These are phyloP conservation scores for Lagopus muta DNA, from an alignment of 2,113 vertebrate genomes.

Conservation along the genomic window DNA sequence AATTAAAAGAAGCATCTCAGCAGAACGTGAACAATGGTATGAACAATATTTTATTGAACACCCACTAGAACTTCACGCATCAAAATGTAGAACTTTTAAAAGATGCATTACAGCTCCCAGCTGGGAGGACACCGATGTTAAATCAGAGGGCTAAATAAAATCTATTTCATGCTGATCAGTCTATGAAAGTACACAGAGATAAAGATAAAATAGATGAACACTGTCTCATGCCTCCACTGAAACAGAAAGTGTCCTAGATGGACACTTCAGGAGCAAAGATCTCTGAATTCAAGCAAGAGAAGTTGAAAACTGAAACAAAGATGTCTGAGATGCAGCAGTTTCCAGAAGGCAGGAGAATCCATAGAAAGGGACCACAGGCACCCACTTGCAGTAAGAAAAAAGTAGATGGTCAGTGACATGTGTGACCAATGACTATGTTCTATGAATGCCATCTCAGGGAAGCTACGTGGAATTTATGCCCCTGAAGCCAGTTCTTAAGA, in stretches of 20 bases:
- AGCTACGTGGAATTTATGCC: not conserved
- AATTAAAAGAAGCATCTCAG: conserved; percentile 40
- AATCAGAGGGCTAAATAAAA: not conserved
- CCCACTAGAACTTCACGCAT: not conserved
- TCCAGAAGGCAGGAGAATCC: not conserved
- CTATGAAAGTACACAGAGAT: not conserved
- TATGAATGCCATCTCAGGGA: not conserved
- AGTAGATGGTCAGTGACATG: not conserved
- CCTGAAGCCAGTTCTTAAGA: not conserved
- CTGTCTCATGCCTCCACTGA: not conserved
- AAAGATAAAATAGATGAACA: not conserved
- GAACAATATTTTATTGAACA: not conserved
- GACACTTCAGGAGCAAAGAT: not conserved
- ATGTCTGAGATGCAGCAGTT: not conserved
- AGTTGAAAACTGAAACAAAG: not conserved
- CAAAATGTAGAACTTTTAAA: not conserved
- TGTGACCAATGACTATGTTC: not conserved
- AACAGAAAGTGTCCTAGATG: no score
- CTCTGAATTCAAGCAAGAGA: not conserved
- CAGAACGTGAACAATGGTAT: not conserved
- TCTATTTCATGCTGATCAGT: not conserved
- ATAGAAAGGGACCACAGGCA: not conserved
- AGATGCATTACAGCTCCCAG: not conserved
- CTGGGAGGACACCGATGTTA: not conserved
- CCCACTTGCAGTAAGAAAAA: not conserved